phyloP scores from a whole-genome alignment of 2,113 vertebrate species.

The Aptenodytes patagonicus region DNA sequence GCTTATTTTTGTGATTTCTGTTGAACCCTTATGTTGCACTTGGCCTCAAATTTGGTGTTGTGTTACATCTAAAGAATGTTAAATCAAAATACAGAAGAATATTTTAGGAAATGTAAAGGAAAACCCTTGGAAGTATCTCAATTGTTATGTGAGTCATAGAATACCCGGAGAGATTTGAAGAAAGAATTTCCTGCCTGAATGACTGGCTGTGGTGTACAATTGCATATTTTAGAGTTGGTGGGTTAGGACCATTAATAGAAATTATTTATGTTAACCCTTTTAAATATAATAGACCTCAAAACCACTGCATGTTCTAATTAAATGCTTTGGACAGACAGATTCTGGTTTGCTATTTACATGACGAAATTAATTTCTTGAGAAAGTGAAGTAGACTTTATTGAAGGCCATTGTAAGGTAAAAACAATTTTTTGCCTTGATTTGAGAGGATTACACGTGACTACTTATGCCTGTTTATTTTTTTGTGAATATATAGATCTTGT shows the following conservation, averaged over 20 bases:
- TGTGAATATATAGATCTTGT: not conserved
- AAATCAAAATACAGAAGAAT: conserved; percentile 2
- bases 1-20: not conserved
- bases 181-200: conserved; percentile 55
- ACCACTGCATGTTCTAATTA: not conserved
- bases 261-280: conserved; percentile 7
- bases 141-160: conserved; percentile 39
- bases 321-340: not conserved
- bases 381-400: not conserved
- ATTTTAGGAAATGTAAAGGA: conserved; percentile 26
- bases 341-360: not conserved
- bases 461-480: not conserved
- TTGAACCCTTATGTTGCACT: not conserved
- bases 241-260: not conserved
- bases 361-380: not conserved
- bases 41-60: not conserved
- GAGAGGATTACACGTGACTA: not conserved
- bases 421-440: not conserved
- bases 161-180: not conserved
- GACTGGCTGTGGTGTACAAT: not conserved
- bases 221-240: conserved; percentile 18
- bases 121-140: conserved; percentile 36
- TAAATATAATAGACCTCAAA: not conserved
- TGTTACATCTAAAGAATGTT: conserved; percentile 24
- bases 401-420: not conserved